These are phyloP conservation scores for Lophotriccus pileatus DNA, from an alignment of 2,797 vertebrate genomes.

Conservation along the genomic window DNA sequence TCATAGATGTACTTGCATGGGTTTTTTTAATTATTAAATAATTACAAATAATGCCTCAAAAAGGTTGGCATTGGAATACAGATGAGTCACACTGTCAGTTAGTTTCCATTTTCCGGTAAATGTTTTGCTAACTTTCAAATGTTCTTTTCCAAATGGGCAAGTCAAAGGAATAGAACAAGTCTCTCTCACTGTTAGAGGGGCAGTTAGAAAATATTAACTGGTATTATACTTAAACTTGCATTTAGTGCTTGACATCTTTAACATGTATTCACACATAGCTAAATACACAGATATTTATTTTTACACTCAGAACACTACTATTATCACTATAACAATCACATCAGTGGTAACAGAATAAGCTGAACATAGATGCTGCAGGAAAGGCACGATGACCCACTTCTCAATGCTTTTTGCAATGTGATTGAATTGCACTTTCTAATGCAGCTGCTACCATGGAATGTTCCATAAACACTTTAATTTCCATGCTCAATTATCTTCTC, in stretches of 20 bases:
- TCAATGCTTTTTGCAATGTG: not conserved
- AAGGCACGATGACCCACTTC: not conserved
- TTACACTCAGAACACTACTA: not conserved
- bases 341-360: not conserved
- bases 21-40: not conserved
- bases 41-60: not conserved
- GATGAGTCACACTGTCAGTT: not conserved
- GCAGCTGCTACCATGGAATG: slow-evolving; percentile 9
- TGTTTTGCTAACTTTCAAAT: not conserved
- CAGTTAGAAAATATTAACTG: not conserved
- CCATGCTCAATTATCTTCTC: slow-evolving; percentile 60
- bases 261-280: not conserved
- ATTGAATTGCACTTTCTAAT: not conserved
- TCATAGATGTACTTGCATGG: not conserved
- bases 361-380: not conserved
- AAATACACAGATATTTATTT: not conserved
- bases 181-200: not conserved
- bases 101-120: not conserved
- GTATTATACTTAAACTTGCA: not conserved
- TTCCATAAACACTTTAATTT: slow-evolving; percentile 27
- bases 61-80: not conserved
- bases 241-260: not conserved
- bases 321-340: not conserved
- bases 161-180: not conserved
- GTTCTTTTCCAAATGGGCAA: not conserved